phyloP scores from a whole-genome alignment of 2,888 invertebrate species.

The Andrena minutula region DNA sequence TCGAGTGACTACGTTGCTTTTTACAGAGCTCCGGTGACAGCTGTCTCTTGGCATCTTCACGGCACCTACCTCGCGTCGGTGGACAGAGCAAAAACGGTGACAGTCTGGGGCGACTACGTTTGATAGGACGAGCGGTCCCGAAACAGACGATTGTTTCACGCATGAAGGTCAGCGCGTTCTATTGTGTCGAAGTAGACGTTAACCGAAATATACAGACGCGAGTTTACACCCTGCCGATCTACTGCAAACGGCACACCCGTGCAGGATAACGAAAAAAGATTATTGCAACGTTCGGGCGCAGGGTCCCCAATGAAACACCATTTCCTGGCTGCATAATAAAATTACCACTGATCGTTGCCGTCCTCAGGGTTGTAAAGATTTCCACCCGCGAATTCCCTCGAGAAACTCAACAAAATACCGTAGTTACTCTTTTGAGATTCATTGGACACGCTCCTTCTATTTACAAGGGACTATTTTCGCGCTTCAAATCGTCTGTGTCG shows the following conservation, averaged over 20 bases:
- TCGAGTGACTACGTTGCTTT: constrained; percentile 13
- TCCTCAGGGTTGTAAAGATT: constrained; percentile 64
- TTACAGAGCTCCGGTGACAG: constrained; percentile 92
- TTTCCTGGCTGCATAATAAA: constrained; percentile 40
- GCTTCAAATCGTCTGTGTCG: constrained; percentile 49
- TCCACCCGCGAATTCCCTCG: constrained; percentile 3
- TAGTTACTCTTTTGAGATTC: constrained; percentile 58
- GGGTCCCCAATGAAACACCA: constrained; percentile 46
- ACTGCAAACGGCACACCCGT: constrained; percentile 31
- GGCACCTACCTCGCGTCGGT: constrained; percentile 93
- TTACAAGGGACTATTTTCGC: constrained; percentile 37
- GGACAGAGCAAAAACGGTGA: constrained; percentile 92
- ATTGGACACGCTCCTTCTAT: constrained; percentile 36
- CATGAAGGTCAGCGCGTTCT: constrained; percentile 45
- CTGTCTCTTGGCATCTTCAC: constrained; percentile 95
- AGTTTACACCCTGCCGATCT: constrained; percentile 8
- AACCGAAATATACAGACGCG: constrained; percentile 5
- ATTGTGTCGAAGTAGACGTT: constrained; percentile 46
- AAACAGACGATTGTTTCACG: constrained; percentile 68
- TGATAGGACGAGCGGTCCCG: constrained; percentile 79
- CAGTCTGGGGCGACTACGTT: constrained; percentile 91
- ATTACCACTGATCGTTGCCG: constrained; percentile 61
- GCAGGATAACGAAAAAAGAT: constrained; percentile 64
- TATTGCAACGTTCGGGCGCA: constrained; percentile 34
- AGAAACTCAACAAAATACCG: constrained; percentile 47